Conservation (phyloP, 2,113 vertebrate genomes). For the Pomatostomus ruficeps region DNA sequence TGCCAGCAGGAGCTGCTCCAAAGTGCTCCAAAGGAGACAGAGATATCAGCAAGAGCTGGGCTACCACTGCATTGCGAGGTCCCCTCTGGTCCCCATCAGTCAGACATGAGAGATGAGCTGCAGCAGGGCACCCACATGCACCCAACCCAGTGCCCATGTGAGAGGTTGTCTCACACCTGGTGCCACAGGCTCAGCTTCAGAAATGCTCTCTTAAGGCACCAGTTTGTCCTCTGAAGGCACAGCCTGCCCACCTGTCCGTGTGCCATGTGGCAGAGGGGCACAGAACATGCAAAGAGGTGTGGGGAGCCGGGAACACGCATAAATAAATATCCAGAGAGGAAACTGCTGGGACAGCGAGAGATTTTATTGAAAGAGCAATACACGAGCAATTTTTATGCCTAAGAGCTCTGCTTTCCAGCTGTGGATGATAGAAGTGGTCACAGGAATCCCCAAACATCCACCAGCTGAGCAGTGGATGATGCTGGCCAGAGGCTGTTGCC, state of each 20-base stretch:
- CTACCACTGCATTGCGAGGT: fast-evolving
- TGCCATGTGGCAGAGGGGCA: fast-evolving
- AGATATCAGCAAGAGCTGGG: background rate
- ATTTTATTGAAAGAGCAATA: conserved; percentile 58
- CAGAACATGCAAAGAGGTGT: fast-evolving
- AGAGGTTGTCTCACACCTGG: background rate
- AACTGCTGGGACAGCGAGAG: background rate
- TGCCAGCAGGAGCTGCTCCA: background rate
- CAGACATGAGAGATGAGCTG: background rate
- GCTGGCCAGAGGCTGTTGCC: background rate
- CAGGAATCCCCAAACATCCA: background rate
- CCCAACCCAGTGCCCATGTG: fast-evolving
- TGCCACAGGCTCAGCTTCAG: background rate
- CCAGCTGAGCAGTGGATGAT: fast-evolving
- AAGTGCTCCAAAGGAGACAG: background rate
- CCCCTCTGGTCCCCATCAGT: no score
- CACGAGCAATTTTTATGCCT: background rate
- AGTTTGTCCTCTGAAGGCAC: fast-evolving
- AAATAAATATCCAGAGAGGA: background rate
- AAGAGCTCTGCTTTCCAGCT: background rate
- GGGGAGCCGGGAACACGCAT: fast-evolving
- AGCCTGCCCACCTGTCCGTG: fast-evolving
- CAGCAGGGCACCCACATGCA: fast-evolving
- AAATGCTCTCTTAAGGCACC: fast-evolving
- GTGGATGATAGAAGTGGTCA: background rate